Conservation (phyloP, 92 coral and sea anemone species). For the Anthopleura xanthogrammica region DNA sequence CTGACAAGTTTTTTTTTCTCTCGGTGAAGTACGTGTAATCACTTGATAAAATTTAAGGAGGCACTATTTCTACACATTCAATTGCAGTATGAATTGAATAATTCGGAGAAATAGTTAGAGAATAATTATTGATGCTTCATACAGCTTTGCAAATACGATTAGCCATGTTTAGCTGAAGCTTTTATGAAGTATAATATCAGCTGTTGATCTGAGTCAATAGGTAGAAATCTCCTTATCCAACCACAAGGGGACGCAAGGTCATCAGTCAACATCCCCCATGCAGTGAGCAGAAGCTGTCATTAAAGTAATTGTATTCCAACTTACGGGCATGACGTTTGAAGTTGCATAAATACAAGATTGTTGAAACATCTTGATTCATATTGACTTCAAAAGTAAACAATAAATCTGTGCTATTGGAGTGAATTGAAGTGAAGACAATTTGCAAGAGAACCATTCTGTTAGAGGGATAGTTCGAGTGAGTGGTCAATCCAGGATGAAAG, state of each 20-base stretch:
- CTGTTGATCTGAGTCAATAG: background rate
- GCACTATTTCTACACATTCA: no score
- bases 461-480: background rate
- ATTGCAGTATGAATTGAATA: no score
- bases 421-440: background rate
- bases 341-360: background rate
- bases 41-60: no score
- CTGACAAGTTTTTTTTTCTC: no score
- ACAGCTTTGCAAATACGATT: slow-evolving; percentile 25
- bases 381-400: background rate
- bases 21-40: no score
- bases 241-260: background rate
- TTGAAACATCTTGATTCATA: background rate
- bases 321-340: background rate
- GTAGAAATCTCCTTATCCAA: slow-evolving; percentile 3
- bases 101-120: background rate
- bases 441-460: background rate
- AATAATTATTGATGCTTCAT: background rate
- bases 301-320: background rate
- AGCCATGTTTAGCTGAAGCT: no score
- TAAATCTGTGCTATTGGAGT: background rate
- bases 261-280: background rate
- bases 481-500: background rate
- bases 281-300: slow-evolving; percentile 3
- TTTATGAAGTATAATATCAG: background rate